Base-by-base conservation (phyloP, 64 coral and sea anemone genomes). In the Actinia equina region DNA sequence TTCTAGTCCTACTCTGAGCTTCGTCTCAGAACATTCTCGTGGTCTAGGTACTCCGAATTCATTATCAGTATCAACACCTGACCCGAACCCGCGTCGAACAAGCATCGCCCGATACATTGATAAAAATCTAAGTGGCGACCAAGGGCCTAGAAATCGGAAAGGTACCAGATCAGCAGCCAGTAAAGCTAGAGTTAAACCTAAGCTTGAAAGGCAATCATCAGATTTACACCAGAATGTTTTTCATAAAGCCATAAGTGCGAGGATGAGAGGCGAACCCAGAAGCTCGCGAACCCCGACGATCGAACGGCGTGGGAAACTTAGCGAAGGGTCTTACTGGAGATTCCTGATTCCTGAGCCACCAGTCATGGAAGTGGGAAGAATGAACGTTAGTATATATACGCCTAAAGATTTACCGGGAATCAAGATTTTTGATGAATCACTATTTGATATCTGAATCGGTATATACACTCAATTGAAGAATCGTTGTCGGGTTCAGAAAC, bases 361-460 rank as follows among this genome's bases (percentile, higher is more conserved):
- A 0, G 88, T 91, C 74, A 91, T 98, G 82, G 95, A 91, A 53
- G 86, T 98, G 13, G 92, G 81, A 7, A 84, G 84, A 63, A 98
- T 98, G 95, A 98, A 98, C 44, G 95, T 98, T 45, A 98, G 95
- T 86, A 98, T 98, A 41, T 98, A 94, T 25, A 98, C 95, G 4
- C 95, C 95, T 41, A 98, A 98, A 80, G 85, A 89, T 11, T 82
- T 98, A 25, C 95, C 95, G 4, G 95, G 95, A 42, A 98, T 98
- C 54, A 98, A 94, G 82, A 92, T 98, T 44, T 98, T 98, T 77
- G 95, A 98, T 85, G 95, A 98, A 79, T 87, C 92, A 12, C 78
- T 94, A 20, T 98, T 98, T 87, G 93, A 94, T 7, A 94, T 98
- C 89, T 94, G 86, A 87, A 7, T 69, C 22, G n/a, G 18, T 3